Percentiles rank a stretch among this genome's conserved stretches.
Evolutionary conservation across 2,113 vertebrate species (phyloP).

Genomic region (Rousettus leschenaultii): DNA sequence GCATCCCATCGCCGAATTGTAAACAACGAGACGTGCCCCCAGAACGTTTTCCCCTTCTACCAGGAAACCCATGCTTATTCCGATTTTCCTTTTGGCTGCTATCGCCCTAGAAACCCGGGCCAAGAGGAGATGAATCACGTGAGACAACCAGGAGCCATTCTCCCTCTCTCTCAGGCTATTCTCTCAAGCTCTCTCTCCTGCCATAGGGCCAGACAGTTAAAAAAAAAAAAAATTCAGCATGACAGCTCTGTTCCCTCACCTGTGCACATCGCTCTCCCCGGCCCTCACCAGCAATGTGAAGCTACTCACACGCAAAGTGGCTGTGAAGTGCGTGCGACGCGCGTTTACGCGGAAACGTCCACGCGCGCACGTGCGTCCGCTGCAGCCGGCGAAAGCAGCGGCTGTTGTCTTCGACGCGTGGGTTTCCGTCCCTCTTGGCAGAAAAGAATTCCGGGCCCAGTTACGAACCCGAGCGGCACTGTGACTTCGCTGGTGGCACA

Average conservation of each 20-base stretch:
- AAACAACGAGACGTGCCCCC: not conserved
- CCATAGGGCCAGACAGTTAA: not conserved
- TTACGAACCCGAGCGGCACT: not conserved
- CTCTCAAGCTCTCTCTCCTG: not conserved
- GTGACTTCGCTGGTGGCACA: not conserved
- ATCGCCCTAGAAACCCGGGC: not conserved
- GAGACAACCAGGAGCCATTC: not conserved
- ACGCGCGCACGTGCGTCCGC: rapidly evolving
- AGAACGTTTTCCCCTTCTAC: not conserved
- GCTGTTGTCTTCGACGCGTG: not conserved
- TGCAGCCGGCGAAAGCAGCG: rapidly evolving
- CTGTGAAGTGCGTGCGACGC: too few relatives aligned
- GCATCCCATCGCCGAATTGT: not conserved
- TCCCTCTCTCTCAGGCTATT: not conserved
- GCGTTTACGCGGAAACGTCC: not conserved
- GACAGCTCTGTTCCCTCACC: not conserved
- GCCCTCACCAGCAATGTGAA: not conserved
- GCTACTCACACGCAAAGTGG: not conserved
- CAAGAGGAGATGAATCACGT: not conserved
- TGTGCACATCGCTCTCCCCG: too few relatives aligned
- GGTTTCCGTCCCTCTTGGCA: not conserved
- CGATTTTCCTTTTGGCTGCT: not conserved
- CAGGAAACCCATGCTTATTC: not conserved
- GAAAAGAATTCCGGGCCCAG: not conserved
- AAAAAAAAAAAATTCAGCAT: too few relatives aligned